Conservation (phyloP, 2,113 vertebrate genomes). For the Sebastes schlegelii region DNA sequence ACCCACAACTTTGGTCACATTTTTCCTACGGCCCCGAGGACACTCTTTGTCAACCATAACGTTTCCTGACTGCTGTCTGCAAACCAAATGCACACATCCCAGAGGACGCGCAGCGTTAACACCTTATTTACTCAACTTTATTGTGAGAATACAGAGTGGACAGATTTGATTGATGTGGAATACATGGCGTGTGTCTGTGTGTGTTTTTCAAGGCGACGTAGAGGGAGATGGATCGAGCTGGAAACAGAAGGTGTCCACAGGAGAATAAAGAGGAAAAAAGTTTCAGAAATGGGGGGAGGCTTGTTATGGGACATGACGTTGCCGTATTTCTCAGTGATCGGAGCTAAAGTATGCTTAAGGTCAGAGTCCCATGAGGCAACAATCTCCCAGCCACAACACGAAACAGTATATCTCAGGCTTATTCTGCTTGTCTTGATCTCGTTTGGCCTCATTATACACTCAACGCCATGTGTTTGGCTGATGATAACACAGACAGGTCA, state of each 20-base stretch:
- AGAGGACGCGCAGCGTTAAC: neutral
- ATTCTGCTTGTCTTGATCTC: slow-evolving; percentile 15
- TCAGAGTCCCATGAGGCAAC: neutral
- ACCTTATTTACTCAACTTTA: neutral
- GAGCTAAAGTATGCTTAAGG: neutral
- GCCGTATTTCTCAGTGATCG: slow-evolving; percentile 2
- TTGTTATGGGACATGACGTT: neutral
- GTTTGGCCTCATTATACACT: slow-evolving; percentile 17
- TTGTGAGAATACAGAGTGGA: slow-evolving; percentile 16
- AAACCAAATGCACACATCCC: slow-evolving; percentile 20
- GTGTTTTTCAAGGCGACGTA: slow-evolving; percentile 27
- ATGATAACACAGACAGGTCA: slow-evolving; percentile 28
- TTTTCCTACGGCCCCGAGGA: slow-evolving; percentile 38
- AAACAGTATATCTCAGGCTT: slow-evolving; percentile 10
- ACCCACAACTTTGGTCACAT: slow-evolving; percentile 56
- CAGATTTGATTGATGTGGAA: slow-evolving; percentile 4
- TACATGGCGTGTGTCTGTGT: slow-evolving; percentile 5
- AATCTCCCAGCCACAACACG: slow-evolving; percentile 30
- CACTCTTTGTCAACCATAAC: slow-evolving; percentile 24
- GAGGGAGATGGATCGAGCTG: slow-evolving; percentile 2
- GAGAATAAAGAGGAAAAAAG: slow-evolving; percentile 1
- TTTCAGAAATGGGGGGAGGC: neutral
- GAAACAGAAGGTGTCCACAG: neutral
- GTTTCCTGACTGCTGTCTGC: slow-evolving; percentile 40
- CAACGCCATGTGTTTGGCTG: neutral